Base-by-base conservation (phyloP, 1,140 invertebrate species). In the Lepidurus arcticus region DNA sequence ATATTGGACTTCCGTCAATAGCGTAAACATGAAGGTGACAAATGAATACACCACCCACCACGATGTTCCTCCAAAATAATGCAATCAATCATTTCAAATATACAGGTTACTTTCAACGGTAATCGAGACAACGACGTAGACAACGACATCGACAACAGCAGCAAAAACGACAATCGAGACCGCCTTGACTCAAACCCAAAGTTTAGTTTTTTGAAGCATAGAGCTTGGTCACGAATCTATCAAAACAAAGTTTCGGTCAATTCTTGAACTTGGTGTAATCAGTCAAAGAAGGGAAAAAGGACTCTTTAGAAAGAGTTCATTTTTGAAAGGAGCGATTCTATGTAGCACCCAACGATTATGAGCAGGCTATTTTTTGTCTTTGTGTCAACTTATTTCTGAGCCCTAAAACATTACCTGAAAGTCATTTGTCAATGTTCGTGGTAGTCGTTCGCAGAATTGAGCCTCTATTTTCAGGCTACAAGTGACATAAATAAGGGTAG, bases 231-330 rank as follows among this genome's bases (percentile, higher is more conserved):
- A 34, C 34, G 34, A 34, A 4, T 34, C 34, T 34, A 34, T 34
- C 34, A 34, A 34, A 34, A 4, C 42, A 47, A 24, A 11, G 47
- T 11, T 34, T 10, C 16, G 73, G 42, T n/a, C 24, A 53, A 26
- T 78, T 34, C 13, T 74, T 26, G 53, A 73, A 73, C 73, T 47
- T 73, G 26, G 21, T 53, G 53, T 44, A 42, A n/a, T 73, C 77
- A 73, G 74, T 21, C 34, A 53, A 73, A 26, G 77, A 74, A 78
- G 16, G 42, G 42, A 3, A 34, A 13, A 13, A 78, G 47, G 11
- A 34, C 34, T 34, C 34, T 34, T 3, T 34, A 34, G 34, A 34
- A 34, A 34, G 2, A 34, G 3, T 34, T 34, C 2, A 34, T 34
- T 34, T 34, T 34, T 4, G 34, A 34, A 34, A 4, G 3, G 34